A percentile compares a stretch with the other conserved stretches of the same genome.
Conservation (phyloP, 2,888 invertebrate genomes). For the Phengaris alcon region DNA sequence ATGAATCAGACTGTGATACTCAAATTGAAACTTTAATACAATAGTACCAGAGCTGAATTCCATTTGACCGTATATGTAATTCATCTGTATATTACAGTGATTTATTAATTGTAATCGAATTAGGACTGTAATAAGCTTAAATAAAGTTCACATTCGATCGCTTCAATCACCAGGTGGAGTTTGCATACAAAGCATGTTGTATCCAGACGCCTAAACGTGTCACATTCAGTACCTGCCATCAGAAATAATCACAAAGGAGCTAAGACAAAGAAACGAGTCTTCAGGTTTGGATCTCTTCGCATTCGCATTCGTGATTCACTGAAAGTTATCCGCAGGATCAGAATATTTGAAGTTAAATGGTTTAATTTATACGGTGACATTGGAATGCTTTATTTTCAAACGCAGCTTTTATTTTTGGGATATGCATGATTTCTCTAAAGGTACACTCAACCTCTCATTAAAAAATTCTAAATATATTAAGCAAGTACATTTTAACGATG, state of each 20-base stretch:
- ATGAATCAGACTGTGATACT: conserved; percentile 40
- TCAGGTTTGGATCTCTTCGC: conserved; percentile 35
- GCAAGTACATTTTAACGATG: too few relatives aligned
- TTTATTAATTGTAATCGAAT: conserved; percentile 18
- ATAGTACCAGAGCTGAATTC: conserved; percentile 1
- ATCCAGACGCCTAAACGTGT: conserved; percentile 36
- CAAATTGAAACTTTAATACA: conserved; percentile 13
- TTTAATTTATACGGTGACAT: conserved; percentile 37
- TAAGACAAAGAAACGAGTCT: conserved; percentile 41
- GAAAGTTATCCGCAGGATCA: conserved; percentile 23
- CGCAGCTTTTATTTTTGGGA: conserved; percentile 14
- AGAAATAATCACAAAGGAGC: conserved; percentile 45
- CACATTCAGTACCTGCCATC: conserved; percentile 43
- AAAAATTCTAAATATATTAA: too few relatives aligned
- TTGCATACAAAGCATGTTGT: conserved; percentile 27
- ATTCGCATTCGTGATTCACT: conserved; percentile 38
- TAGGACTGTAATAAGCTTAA: conserved; percentile 29
- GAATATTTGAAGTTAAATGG: conserved; percentile 36
- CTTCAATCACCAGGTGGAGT: conserved; percentile 32
- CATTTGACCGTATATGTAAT: background rate
- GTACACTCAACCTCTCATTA: background rate
- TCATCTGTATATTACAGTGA: conserved; percentile 8
- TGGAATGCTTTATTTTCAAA: background rate
- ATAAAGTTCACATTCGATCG: conserved; percentile 31
- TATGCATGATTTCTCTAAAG: background rate